Conservation (phyloP, 2,888 invertebrate species). For the Limnephilus lunatus region DNA sequence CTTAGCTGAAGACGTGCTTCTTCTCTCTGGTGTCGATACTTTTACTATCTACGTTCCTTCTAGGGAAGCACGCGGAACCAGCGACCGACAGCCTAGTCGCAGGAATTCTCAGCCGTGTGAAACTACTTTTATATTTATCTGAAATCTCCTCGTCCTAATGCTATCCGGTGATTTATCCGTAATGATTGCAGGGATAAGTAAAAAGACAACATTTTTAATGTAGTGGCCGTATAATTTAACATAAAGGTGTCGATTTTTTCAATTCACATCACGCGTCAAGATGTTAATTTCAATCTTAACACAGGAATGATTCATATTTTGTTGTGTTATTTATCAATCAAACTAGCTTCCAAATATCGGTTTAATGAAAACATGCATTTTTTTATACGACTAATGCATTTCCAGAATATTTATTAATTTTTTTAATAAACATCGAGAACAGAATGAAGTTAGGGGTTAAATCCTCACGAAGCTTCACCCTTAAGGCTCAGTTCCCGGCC, state of each 20-base stretch:
- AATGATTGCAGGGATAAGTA: constrained; percentile 3
- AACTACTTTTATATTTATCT: background rate
- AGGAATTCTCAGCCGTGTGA: constrained; percentile 3
- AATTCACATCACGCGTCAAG: background rate
- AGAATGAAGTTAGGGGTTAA: background rate
- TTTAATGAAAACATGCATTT: background rate
- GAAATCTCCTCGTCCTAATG: background rate
- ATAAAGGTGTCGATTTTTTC: background rate
- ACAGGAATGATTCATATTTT: background rate
- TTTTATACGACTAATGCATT: background rate
- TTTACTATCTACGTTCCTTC: constrained; percentile 44
- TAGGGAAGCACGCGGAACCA: constrained; percentile 37
- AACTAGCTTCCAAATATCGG: background rate
- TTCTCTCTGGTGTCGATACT: constrained; percentile 34
- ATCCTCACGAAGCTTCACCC: background rate
- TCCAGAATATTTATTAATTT: background rate
- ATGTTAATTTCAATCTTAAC: background rate
- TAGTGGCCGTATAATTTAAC: background rate
- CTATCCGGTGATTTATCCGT: background rate
- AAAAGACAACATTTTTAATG: background rate
- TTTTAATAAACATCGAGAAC: background rate
- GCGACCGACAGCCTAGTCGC: background rate
- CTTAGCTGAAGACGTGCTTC: constrained; percentile 34
- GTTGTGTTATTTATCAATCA: background rate
- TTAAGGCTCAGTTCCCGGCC: too few relatives aligned